Base-by-base conservation (phyloP, 2,797 vertebrate species). In the Lacerta agilis region DNA sequence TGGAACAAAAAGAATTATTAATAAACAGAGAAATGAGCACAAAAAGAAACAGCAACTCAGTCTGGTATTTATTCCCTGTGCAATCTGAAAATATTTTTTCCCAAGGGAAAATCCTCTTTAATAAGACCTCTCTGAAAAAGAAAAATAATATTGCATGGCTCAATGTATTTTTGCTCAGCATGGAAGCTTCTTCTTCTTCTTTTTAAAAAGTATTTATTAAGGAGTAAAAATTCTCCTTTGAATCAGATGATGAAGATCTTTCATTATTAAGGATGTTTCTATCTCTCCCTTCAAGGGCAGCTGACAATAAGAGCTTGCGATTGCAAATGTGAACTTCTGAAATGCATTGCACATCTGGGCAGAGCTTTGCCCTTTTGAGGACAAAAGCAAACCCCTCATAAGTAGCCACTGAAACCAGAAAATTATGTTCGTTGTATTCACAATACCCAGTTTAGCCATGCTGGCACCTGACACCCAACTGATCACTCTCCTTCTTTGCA, bases 401-500 rank as follows among this genome's bases (percentile, higher is more conserved):
- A 64, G 61, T 18, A 55, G 49, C 25, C n/a, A 61, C 10, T 38
- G 13, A 61, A 79, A 45, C 43, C 8, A 23, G 15, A 83, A 71
- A 7, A 58, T 71, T 4, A 23, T 20, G 15, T 20, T 33, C 18
- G 10, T 41, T 55, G n/a, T 18, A 72, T 58, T 33, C 33, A 15
- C 6, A 49, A 36, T n/a, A 11, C 49, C 10, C 2, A 29, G 17
- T 38, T 73, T 17, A 64, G 20, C 20, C 61, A 23, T 64, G 61
- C 61, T 23, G 0, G 15, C 1, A 64, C 8, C 7, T 90, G 90
- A 2, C 55, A 87, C 82, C 79, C 11, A 1, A 4, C 27, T 85
- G 67, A 87, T 45, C 4, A 86, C 72, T 43, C 20, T 79, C 41
- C 55, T 20, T 82, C 17, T 88, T 82, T 95, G 95, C 95, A 89